phyloP scores from a whole-genome alignment of 2,113 vertebrate genomes.

The Toxotes jaculatrix region DNA sequence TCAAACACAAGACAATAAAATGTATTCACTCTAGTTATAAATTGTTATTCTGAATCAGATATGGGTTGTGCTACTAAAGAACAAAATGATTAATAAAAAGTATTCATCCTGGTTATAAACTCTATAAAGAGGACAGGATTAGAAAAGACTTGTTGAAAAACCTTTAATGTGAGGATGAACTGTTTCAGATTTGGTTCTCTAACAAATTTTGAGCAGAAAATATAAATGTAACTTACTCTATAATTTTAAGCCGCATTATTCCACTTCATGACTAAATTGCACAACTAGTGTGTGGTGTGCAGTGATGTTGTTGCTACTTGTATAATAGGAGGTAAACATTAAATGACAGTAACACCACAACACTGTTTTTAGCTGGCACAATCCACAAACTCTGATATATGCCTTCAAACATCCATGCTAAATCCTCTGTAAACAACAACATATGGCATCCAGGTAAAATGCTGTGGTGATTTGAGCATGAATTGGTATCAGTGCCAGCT shows the following conservation, averaged over 20 bases:
- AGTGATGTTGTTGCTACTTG: not conserved
- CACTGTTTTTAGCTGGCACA: not conserved
- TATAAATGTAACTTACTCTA: not conserved
- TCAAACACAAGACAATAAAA: too few relatives aligned
- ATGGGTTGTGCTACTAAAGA: not conserved
- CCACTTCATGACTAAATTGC: not conserved
- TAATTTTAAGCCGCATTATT: not conserved
- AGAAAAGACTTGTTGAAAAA: not conserved
- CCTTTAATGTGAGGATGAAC: not conserved
- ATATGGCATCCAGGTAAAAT: constrained; percentile 15
- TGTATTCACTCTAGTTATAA: too few relatives aligned
- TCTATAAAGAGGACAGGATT: not conserved
- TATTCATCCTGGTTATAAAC: not conserved
- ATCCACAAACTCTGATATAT: not conserved
- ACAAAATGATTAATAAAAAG: not conserved
- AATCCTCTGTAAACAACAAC: constrained; percentile 21
- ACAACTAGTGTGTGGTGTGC: not conserved
- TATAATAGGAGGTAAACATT: not conserved
- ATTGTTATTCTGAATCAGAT: not conserved
- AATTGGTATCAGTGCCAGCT: constrained; percentile 17
- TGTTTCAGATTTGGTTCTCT: not conserved
- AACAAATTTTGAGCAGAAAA: not conserved
- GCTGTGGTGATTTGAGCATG: not conserved
- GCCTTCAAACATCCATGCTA: not conserved
- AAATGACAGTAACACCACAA: not conserved